These are phyloP conservation scores for Tiliacea aurago DNA, from an alignment of 2,888 invertebrate genomes.

Conservation along the genomic window DNA sequence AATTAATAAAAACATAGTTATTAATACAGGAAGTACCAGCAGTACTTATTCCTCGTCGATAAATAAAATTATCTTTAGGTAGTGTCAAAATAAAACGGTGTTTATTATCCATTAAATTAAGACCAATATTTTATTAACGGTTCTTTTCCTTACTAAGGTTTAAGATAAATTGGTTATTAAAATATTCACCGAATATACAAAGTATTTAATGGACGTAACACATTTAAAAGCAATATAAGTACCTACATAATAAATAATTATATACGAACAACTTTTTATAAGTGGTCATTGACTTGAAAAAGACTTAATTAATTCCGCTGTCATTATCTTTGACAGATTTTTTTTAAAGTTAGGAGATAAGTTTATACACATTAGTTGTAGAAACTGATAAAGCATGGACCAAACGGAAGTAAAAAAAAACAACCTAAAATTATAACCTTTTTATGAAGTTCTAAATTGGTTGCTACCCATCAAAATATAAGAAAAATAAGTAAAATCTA, in stretches of 20 bases:
- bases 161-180: slow-evolving; percentile 10
- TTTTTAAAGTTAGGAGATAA: slow-evolving; percentile 30
- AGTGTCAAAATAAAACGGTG: not conserved
- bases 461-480: not conserved
- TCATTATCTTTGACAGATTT: slow-evolving; percentile 58
- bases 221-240: slow-evolving; percentile 30
- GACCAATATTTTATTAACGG: not conserved
- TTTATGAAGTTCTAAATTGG: not conserved
- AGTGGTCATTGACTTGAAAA: slow-evolving; percentile 69
- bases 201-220: slow-evolving; percentile 32
- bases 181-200: slow-evolving; percentile 3
- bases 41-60: not conserved
- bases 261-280: slow-evolving; percentile 60
- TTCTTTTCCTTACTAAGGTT: not conserved
- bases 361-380: not conserved
- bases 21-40: not conserved
- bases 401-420: slow-evolving; percentile 14
- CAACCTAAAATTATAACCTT: not conserved
- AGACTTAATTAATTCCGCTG: slow-evolving; percentile 61
- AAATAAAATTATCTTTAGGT: not conserved
- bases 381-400: slow-evolving; percentile 28
- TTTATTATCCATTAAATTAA: not conserved
- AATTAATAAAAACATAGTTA: not conserved
- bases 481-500: not conserved
- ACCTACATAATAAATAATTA: slow-evolving; percentile 51